Conservation (phyloP, 2,797 vertebrate genomes). For the Acanthornis magna region DNA sequence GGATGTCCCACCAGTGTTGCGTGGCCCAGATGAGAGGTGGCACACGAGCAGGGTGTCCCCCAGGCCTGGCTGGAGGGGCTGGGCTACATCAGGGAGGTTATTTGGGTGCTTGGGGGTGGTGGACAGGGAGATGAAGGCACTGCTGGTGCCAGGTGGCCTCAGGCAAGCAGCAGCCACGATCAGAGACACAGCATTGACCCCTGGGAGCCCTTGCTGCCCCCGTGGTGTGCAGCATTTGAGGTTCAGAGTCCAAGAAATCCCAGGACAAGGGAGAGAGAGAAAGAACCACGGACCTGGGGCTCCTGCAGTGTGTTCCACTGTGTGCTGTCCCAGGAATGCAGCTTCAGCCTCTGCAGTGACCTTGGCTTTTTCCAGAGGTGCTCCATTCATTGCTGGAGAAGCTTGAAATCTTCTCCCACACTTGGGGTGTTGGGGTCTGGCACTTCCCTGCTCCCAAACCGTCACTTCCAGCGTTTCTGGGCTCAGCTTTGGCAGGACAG, state of each 20-base stretch:
- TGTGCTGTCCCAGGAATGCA: not conserved
- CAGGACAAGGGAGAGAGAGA: not conserved
- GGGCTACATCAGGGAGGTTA: not conserved
- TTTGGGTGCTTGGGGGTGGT: not conserved
- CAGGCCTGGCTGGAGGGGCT: not conserved
- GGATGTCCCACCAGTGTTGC: not conserved
- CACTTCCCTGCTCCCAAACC: not conserved
- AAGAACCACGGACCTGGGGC: not conserved
- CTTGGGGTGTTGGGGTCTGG: fast-evolving
- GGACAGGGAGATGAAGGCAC: not conserved
- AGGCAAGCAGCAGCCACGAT: not conserved
- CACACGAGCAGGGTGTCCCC: not conserved
- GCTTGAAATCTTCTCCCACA: not conserved
- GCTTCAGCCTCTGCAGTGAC: not conserved
- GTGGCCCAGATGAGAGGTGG: not conserved
- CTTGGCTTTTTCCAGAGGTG: not conserved
- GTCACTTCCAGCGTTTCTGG: not conserved
- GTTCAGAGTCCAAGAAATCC: not conserved
- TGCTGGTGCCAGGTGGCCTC: not conserved
- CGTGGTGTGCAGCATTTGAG: not conserved
- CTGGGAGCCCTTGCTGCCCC: not conserved
- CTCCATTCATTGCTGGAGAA: not conserved
- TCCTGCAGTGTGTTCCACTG: not conserved
- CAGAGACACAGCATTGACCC: not conserved
- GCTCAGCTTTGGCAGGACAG: not conserved